Base-by-base conservation (phyloP, 2,797 vertebrate species). In the Pogonophryne albipinna region DNA sequence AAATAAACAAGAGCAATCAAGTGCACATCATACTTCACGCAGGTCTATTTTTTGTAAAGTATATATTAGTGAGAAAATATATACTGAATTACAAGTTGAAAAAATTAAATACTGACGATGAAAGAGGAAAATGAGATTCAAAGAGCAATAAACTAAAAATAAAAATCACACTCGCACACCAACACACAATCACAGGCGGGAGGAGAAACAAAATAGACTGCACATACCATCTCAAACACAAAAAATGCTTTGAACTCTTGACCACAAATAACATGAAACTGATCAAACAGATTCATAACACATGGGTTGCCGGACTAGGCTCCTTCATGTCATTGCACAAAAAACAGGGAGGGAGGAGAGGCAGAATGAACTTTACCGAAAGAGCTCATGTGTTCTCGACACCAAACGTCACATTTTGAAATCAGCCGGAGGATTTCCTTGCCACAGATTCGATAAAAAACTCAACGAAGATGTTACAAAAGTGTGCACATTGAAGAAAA, bases 11-110 rank as follows among this genome's bases (percentile, higher is more conserved):
- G 92, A 83, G 93, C 94, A 93, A 94, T 90, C 95, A 94, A 95
- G 95, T 95, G 96, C 93, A 96, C 94, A 84, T 92, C 91, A 94
- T 94, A 96, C 96, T 96, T 96, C 94, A 96, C 95, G 87, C 91
- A 79, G 85, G 89, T 86, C 93, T 94, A 88, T 87, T 84, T 92
- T 88, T 92, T 95, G 96, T 94, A 93, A 97, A 97, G 96, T 95
- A 95, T 90, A 95, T 94, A 94, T 78, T 71, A 93, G 91, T 85
- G 93, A 95, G 92, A 87, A 94, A 94, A 95, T 94, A 96, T 95
- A 94, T 91, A 95, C 93, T 93, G 78, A 78, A 90, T 79, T 87
- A 92, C 92, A 89, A 82, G 92, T 88, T 83, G 83, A 85, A 90
- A 86, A 89, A 90, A 80, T 71, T 79, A 90, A 92, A 92, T 89